A percentile compares a stretch with the other conserved stretches of the same genome.
These are phyloP conservation scores for Cyprinodon variegatus DNA, from an alignment of 2,113 vertebrate genomes.

Conservation along the genomic window DNA sequence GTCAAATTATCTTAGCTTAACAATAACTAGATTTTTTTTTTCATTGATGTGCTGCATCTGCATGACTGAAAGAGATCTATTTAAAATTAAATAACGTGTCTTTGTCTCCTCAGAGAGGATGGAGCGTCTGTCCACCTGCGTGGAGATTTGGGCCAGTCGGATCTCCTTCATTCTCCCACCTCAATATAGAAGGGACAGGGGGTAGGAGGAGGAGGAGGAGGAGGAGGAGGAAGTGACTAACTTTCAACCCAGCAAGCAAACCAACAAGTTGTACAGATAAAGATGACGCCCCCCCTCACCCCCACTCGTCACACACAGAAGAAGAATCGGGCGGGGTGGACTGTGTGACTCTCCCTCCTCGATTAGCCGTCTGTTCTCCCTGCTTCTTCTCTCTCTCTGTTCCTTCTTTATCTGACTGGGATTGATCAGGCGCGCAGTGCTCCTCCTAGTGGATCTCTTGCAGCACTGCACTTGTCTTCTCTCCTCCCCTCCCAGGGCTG, in stretches of 20 bases:
- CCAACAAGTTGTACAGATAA: slow-evolving; percentile 42
- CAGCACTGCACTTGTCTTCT: slow-evolving; percentile 42
- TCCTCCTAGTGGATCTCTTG: slow-evolving; percentile 65
- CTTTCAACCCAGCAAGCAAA: slow-evolving; percentile 53
- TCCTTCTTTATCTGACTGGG: slow-evolving; percentile 30
- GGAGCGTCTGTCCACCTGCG: slow-evolving; percentile 27
- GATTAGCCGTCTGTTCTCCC: slow-evolving; percentile 25
- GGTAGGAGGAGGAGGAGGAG: slow-evolving; percentile 28
- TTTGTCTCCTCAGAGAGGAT: slow-evolving; percentile 25
- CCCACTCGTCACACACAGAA: not conserved
- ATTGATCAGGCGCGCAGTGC: slow-evolving; percentile 53
- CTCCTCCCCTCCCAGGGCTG: slow-evolving; percentile 33
- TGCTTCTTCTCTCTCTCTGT: slow-evolving; percentile 23
- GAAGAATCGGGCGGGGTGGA: slow-evolving; percentile 38
- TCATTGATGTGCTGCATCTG: not conserved
- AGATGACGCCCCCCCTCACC: slow-evolving; percentile 12
- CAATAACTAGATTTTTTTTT: too few species aligned
- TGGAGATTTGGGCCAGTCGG: slow-evolving; percentile 50
- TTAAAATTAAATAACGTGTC: not conserved
- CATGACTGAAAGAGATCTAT: not conserved
- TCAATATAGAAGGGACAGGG: slow-evolving; percentile 4
- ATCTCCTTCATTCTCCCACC: slow-evolving; percentile 45
- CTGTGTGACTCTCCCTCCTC: slow-evolving; percentile 26
- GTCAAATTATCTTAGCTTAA: too few species aligned
- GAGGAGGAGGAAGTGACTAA: slow-evolving; percentile 42